These are phyloP conservation scores for Phoeniculus purpureus DNA, from an alignment of 2,797 vertebrate genomes.

Conservation along the genomic window DNA sequence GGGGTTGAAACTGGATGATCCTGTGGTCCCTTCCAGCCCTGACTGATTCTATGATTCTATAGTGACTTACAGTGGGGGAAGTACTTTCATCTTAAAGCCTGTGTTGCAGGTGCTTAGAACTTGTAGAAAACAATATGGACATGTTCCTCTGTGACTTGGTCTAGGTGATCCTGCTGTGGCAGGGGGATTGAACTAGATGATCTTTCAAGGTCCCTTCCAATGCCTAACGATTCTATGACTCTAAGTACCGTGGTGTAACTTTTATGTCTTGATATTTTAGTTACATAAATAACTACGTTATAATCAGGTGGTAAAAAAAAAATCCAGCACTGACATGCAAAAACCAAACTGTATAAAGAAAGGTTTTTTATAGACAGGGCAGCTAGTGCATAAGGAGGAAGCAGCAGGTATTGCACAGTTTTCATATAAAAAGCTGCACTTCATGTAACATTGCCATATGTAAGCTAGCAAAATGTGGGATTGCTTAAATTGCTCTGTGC, in stretches of 20 bases:
- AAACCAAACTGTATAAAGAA: background rate
- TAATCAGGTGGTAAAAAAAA: background rate
- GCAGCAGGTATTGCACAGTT: background rate
- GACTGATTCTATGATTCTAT: too few relatives aligned
- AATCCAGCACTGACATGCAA: background rate
- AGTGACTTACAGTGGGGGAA: too few relatives aligned
- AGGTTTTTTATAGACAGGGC: background rate
- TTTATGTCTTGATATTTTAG: background rate
- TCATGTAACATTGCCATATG: background rate
- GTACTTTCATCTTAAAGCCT: too few relatives aligned
- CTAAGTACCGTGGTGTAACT: background rate
- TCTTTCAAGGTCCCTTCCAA: too few relatives aligned
- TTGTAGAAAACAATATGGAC: too few relatives aligned
- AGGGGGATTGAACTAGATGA: too few relatives aligned
- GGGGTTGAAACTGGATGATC: too few relatives aligned
- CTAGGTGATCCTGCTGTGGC: too few relatives aligned
- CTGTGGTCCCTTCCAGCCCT: too few relatives aligned
- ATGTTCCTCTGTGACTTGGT: too few relatives aligned
- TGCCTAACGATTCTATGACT: too few relatives aligned
- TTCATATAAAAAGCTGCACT: background rate
- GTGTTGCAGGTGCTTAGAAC: too few relatives aligned
- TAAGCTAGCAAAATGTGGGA: background rate
- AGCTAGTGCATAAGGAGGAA: background rate
- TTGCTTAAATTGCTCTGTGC: background rate
- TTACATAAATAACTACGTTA: background rate